Evolutionary conservation across 2,797 vertebrate species (phyloP).

Genomic region (Ctenopoma kingsleyae): DNA sequence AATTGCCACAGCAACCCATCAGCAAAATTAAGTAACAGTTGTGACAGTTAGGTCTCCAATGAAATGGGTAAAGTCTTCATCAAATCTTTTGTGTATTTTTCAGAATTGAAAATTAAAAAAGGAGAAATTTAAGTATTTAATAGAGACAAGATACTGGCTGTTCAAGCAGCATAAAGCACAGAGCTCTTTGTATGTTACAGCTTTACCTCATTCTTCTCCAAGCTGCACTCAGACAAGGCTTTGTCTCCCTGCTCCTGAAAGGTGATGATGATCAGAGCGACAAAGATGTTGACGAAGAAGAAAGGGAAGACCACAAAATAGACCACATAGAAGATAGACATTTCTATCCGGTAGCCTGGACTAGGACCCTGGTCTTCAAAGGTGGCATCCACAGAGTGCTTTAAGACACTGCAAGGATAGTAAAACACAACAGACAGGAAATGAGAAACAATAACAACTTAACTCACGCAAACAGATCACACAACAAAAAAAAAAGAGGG

Average conservation of each 20-base stretch:
- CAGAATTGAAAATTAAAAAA: no score
- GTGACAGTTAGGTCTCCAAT: no score
- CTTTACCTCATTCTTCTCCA: constrained; percentile 96
- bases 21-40: no score
- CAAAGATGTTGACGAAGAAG: constrained; percentile 99
- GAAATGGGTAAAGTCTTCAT: no score
- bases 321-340: constrained; percentile 98
- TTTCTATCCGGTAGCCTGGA: constrained; percentile 96
- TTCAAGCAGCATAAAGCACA: not conserved
- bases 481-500: not conserved
- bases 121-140: not conserved
- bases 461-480: no score
- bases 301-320: constrained; percentile 99
- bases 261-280: constrained; percentile 98
- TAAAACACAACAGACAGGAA: not conserved
- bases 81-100: no score
- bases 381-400: constrained; percentile 97
- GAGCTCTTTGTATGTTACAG: not conserved
- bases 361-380: constrained; percentile 95
- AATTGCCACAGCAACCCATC: no score
- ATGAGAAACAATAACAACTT: constrained; percentile 4
- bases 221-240: constrained; percentile 95
- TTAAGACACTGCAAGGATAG: constrained; percentile 89
- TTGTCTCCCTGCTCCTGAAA: constrained; percentile 99
- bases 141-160: not conserved